phyloP scores from a whole-genome alignment of 2,888 invertebrate species.

The Plebejus argus region DNA sequence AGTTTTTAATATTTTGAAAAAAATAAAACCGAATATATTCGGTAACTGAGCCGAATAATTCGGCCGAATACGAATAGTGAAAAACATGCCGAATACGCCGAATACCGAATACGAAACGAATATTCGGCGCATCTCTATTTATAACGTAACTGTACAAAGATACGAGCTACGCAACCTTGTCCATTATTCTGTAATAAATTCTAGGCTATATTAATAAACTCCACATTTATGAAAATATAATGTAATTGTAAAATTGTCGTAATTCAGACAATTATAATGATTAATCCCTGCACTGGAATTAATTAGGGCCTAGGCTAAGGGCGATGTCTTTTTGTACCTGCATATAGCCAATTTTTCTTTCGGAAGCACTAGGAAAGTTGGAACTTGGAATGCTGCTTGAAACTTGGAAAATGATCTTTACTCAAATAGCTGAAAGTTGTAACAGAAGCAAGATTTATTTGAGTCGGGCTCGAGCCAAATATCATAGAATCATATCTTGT shows the following conservation, averaged over 20 bases:
- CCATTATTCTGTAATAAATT: slow-evolving; percentile 12
- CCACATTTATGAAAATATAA: not conserved
- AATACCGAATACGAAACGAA: too few species aligned
- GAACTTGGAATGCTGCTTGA: not conserved
- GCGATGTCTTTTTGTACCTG: too few species aligned
- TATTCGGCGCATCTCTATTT: too few species aligned
- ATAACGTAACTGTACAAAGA: slow-evolving; percentile 5
- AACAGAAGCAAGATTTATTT: not conserved
- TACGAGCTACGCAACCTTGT: slow-evolving; percentile 1
- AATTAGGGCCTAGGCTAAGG: not conserved
- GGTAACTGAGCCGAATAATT: too few species aligned
- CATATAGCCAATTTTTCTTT: not conserved
- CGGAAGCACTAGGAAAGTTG: not conserved
- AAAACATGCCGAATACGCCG: too few species aligned
- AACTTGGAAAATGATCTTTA: too few species aligned
- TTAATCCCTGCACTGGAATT: not conserved
- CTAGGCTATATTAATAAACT: slow-evolving; percentile 29
- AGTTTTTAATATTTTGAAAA: too few species aligned
- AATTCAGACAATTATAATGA: not conserved
- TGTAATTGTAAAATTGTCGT: not conserved
- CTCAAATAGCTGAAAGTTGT: not conserved
- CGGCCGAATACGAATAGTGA: too few species aligned
- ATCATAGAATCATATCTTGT: too few species aligned
- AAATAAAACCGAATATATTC: too few species aligned
- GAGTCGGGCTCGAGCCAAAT: not conserved